Evolutionary conservation across 35 echinoderm and acorn worm species (phyloP).

Genomic region (Amphiura filiformis): DNA sequence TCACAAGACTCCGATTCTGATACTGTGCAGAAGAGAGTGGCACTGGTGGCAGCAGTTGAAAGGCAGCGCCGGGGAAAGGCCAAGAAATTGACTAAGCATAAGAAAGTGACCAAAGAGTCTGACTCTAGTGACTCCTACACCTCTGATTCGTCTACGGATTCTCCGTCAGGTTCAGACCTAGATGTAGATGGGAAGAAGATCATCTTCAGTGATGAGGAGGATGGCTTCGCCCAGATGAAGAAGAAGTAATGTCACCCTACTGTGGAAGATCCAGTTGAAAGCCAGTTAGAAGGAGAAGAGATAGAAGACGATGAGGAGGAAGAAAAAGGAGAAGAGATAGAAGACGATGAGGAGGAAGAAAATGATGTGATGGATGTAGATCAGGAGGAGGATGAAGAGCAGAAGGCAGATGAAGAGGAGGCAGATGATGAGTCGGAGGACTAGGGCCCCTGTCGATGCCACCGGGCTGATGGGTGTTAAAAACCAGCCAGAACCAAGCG

Average conservation of each 20-base stretch:
- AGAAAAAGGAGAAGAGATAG: constrained; percentile 5
- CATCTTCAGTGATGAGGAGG: background rate
- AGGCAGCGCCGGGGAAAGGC: too few relatives aligned
- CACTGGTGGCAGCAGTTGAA: too few relatives aligned
- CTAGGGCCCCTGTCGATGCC: background rate
- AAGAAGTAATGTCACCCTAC: background rate
- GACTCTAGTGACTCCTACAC: too few relatives aligned
- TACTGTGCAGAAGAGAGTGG: too few relatives aligned
- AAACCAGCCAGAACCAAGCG: background rate
- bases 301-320: background rate
- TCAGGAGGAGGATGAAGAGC: background rate
- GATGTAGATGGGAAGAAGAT: background rate
- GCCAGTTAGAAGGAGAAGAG: too few relatives aligned
- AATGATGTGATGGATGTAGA: background rate
- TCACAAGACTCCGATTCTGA: too few relatives aligned
- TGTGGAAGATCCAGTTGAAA: background rate
- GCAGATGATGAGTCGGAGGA: background rate
- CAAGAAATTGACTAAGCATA: too few relatives aligned
- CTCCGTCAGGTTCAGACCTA: too few relatives aligned
- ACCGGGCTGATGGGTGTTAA: background rate
- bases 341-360: background rate
- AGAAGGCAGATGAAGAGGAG: background rate
- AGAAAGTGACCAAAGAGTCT: too few relatives aligned
- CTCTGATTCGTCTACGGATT: too few relatives aligned
- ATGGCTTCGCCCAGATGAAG: background rate